Evolutionary conservation across 2,113 vertebrate genomes (phyloP).

Genomic region (Anseranas semipalmata): DNA sequence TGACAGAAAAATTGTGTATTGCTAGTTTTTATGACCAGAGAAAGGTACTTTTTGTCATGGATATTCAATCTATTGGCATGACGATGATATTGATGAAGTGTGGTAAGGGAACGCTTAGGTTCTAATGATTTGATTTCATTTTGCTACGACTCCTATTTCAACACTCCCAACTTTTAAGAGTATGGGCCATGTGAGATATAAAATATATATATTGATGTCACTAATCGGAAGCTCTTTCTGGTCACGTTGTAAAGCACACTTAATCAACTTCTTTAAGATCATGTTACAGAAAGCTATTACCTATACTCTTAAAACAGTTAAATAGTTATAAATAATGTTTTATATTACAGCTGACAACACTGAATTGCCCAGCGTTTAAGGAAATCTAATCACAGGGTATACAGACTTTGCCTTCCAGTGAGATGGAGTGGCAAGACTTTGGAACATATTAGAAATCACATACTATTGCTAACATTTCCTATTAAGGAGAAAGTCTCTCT

Average conservation of each 20-base stretch:
- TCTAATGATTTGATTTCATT: constrained; percentile 36
- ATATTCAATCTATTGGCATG: not conserved
- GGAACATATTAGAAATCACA: constrained; percentile 64
- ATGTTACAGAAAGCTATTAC: constrained; percentile 53
- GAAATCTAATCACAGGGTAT: constrained; percentile 32
- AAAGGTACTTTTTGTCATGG: not conserved
- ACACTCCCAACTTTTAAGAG: not conserved
- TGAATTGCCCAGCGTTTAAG: constrained; percentile 21
- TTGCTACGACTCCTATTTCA: constrained; percentile 32
- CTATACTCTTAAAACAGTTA: constrained; percentile 36
- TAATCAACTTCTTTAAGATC: constrained; percentile 63
- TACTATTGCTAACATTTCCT: constrained; percentile 65
- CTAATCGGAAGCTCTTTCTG: constrained; percentile 59
- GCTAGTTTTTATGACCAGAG: constrained; percentile 3
- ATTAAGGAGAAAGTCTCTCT: constrained; percentile 65
- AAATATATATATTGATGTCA: constrained; percentile 31
- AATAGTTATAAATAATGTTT: constrained; percentile 60
- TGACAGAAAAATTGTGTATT: not conserved
- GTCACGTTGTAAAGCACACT: constrained; percentile 57
- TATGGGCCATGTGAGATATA: constrained; percentile 34
- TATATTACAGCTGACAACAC: constrained; percentile 35
- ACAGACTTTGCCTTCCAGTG: constrained; percentile 35
- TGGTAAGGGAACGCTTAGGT: not conserved
- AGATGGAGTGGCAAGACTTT: constrained; percentile 35
- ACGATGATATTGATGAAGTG: constrained; percentile 39